Evolutionary conservation across 2,797 vertebrate species (phyloP).

Genomic region (Urosaurus nigricauda): DNA sequence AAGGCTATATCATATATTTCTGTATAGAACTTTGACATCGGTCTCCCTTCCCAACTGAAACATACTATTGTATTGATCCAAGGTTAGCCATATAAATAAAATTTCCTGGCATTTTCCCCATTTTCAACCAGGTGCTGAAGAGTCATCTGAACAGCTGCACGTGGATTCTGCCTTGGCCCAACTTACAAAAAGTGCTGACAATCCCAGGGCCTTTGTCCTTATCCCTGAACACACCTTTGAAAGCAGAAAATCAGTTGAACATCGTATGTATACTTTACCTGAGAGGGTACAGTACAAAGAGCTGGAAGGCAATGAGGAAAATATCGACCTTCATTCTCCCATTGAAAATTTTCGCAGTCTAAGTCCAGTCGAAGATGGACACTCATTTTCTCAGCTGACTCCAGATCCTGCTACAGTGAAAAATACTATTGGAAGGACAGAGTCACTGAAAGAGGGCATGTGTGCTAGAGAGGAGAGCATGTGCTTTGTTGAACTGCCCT

Average conservation of each 20-base stretch:
- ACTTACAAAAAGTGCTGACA: slow-evolving; percentile 53
- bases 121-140: slow-evolving; percentile 71
- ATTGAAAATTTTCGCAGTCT: slow-evolving; percentile 65
- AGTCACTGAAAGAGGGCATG: slow-evolving; percentile 28
- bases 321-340: slow-evolving; percentile 61
- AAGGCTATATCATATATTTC: neutral
- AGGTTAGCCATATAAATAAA: neutral
- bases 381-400: slow-evolving; percentile 73
- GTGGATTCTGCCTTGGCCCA: slow-evolving; percentile 81
- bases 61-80: neutral
- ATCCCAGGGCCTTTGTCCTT: slow-evolving; percentile 24
- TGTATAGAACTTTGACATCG: neutral
- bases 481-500: slow-evolving; percentile 57
- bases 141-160: slow-evolving; percentile 81
- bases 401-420: slow-evolving; percentile 58
- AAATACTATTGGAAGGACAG: slow-evolving; percentile 52
- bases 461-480: slow-evolving; percentile 35
- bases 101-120: slow-evolving; percentile 27
- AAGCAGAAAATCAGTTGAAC: slow-evolving; percentile 29
- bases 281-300: slow-evolving; percentile 37
- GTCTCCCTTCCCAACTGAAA: neutral
- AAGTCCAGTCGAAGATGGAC: slow-evolving; percentile 52
- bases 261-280: neutral
- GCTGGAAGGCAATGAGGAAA: slow-evolving; percentile 46
- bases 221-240: slow-evolving; percentile 58